Base-by-base conservation (phyloP, 2,113 vertebrate genomes). In the Vulpes vulpes region DNA sequence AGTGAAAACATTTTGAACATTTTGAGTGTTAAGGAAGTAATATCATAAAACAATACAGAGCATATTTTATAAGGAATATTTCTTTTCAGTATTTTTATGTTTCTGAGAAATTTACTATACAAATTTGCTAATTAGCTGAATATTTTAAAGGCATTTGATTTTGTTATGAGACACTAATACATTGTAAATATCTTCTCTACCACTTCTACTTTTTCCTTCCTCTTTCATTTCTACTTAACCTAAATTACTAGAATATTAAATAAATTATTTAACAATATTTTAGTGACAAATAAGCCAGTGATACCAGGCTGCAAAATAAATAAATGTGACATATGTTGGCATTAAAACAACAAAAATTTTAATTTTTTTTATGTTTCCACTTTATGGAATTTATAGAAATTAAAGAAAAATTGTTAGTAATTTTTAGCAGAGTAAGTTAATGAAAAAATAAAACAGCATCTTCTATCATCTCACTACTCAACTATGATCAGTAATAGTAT, bases 231-330 rank as follows among this genome's bases (percentile, higher is more conserved):
- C 49, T 85, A 30, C 93, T 86, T 96, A 85, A 88, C 55, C 43
- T 53, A 92, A 82, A 16, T 43, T 78, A 81, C 9, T 23, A 53
- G 12, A 32, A 69, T 89, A 12, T 76, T 93, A 60, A 97, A 65
- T 81, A 95, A 87, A 81, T 38, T 86, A 16, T 92, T 43, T 43
- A 43, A 43, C 43, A 43, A 43, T 43, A 43, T 43, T 43, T 7
- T 43, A 43, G 43, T 43, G 43, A 43, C 43, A 43, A 43, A 55
- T 83, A 69, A 83, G 35, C 32, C 80, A 92, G 25, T 79, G 80
- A 92, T 19, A 69, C 9, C 9, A 84, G 27, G 22, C 55, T 95
- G 7, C 11, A 89, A 96, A 96, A 90, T 82, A 96, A 87, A 79
- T 32, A 80, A 67, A 27, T n/a, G 4, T 35, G 7, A 8, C 43